Evolutionary conservation across 2,113 vertebrate species (phyloP), one percentile per base, ranked within the genome.

Genomic region (Smithornis capensis): DNA sequence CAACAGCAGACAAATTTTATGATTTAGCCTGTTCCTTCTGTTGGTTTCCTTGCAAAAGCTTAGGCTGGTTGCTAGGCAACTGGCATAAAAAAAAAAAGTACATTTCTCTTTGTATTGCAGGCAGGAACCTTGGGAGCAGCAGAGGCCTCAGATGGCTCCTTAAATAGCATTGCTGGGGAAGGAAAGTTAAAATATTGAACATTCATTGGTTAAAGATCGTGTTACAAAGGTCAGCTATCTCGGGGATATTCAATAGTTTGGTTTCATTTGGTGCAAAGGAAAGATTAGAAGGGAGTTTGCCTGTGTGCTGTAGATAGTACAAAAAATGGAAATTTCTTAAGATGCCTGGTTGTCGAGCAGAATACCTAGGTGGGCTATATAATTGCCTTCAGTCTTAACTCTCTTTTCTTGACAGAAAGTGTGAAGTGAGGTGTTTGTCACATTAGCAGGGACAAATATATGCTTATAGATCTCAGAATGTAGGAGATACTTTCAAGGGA

Each of bases 51-150:
- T 90, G 97, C 90, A 95, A 80, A 97, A 95, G 95, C 97, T 96
- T 94, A 97, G 96, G 83, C 85, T 95, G 82, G 98, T 98, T 98
- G 97, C 98, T 98, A 97, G 90, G 98, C 95, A 96, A 98, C 98
- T 79, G 73, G 65, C 83, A 94, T 90, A 19, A 12, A 27, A 55
- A 90, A 95, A 93, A 93, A 78, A 64, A 71, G 59, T 78, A 89
- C 85, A 79, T 94, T 96, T 96, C 93, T 97, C 89, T 96, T 95
- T 96, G 76, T 93, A 47, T 94, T 95, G 95, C 94, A 94, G 91
- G 79, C 90, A 93, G 88, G 94, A 97, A 91, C 89, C 81, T 83
- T 94, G 87, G 94, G 93, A 96, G 64, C 75, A 90, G 87, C 77
- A 65, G 93, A 92, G 94, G 92, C 96, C 96, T 97, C 75, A 4